phyloP scores from a whole-genome alignment of 1,140 invertebrate species.

The Pteromalus puparum region DNA sequence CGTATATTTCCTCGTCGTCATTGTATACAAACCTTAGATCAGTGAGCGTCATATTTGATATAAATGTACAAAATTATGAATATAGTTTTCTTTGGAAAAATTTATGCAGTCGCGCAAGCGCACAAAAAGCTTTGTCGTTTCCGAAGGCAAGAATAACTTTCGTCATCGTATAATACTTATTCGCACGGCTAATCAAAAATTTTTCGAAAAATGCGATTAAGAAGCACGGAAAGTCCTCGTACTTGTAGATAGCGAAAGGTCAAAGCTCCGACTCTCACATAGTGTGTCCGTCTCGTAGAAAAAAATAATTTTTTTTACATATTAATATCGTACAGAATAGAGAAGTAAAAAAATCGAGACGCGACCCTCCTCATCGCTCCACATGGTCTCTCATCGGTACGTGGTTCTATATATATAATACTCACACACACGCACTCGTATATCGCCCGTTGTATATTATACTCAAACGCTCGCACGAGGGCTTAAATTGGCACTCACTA shows the following conservation, averaged over 20 bases:
- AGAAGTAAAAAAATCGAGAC: background rate
- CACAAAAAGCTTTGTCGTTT: no score
- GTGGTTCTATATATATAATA: background rate
- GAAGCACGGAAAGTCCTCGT: background rate
- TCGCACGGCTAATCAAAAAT: no score
- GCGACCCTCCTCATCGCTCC: background rate
- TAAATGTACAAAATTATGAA: background rate
- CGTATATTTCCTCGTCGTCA: no score
- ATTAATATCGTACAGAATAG: no score
- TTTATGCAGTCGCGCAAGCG: no score
- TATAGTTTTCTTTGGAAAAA: no score
- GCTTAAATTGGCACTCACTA: conserved; percentile 13
- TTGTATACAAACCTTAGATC: background rate
- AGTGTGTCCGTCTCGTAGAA: background rate
- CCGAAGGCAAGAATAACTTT: no score
- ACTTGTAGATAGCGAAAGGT: no score
- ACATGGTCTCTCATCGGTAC: background rate
- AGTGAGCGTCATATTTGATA: background rate
- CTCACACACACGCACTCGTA: background rate
- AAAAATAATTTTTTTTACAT: no score
- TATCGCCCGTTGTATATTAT: background rate
- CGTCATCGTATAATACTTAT: no score
- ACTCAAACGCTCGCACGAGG: background rate
- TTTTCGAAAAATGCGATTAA: no score
- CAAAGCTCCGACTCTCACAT: background rate